phyloP scores from a whole-genome alignment of 2,797 vertebrate genomes.

The Enteromius fasciolatus region DNA sequence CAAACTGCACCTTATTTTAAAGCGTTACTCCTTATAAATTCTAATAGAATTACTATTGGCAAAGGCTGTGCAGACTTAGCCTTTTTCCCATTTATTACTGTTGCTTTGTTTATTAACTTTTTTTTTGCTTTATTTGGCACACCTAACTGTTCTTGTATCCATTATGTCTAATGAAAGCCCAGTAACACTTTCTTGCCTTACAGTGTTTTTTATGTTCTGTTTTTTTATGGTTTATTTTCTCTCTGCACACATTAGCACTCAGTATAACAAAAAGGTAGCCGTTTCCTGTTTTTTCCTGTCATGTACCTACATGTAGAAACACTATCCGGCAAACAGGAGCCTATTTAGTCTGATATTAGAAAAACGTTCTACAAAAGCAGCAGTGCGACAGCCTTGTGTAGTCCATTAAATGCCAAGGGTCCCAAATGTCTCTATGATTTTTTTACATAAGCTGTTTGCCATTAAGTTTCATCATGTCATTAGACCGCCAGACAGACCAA shows the following conservation, averaged over 20 bases:
- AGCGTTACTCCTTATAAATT: neutral
- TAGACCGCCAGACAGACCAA: conserved; percentile 36
- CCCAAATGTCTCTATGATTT: conserved; percentile 52
- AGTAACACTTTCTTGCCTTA: conserved; percentile 48
- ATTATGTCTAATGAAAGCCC: conserved; percentile 56
- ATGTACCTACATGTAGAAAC: conserved; percentile 35
- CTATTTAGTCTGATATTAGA: conserved; percentile 55
- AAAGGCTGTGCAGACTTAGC: neutral
- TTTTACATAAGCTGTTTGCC: conserved; percentile 50
- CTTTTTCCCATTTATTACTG: neutral
- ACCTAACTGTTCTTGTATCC: conserved; percentile 40
- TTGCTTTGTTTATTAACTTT: conserved; percentile 19
- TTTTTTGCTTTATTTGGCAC: conserved; percentile 43
- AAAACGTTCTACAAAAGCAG: conserved; percentile 35
- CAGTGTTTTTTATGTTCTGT: conserved; percentile 14
- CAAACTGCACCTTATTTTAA: neutral
- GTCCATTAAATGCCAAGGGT: conserved; percentile 43
- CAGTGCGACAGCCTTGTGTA: conserved; percentile 30
- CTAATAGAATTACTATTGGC: neutral
- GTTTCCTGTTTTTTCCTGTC: conserved; percentile 49
- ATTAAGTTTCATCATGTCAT: conserved; percentile 35
- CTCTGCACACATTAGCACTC: conserved; percentile 52
- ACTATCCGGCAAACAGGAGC: conserved; percentile 48
- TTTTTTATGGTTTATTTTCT: conserved; percentile 33
- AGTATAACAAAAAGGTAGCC: conserved; percentile 50